These are phyloP conservation scores for Pocillopora grandis DNA, from an alignment of 92 coral and sea anemone species.

Conservation along the genomic window DNA sequence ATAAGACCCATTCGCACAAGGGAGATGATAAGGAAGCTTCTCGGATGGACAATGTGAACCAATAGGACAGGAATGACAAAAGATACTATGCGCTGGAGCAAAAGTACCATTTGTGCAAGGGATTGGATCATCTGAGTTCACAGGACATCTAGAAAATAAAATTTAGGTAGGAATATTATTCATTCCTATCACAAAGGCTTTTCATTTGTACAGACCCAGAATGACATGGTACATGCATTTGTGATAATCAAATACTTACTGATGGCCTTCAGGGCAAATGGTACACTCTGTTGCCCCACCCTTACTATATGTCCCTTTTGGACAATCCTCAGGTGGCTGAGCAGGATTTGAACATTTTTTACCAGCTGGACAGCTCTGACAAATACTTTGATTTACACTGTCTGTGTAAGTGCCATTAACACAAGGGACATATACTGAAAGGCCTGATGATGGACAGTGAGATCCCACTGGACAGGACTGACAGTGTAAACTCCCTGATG, in stretches of 20 bases:
- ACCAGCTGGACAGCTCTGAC: conserved; percentile 83
- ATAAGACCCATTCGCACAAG: conserved; percentile 68
- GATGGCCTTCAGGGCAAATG: conserved; percentile 91
- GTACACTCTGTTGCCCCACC: conserved; percentile 68
- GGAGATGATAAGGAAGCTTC: conserved; percentile 40
- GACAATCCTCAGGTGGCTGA: conserved; percentile 68
- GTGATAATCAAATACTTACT: conserved; percentile 37
- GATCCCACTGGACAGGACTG: conserved; percentile 73
- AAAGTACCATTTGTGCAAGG: conserved; percentile 61
- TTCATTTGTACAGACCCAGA: not conserved
- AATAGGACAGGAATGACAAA: conserved; percentile 55
- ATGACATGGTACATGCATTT: not conserved
- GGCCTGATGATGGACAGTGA: conserved; percentile 65
- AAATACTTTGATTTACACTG: conserved; percentile 36
- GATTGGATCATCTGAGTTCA: conserved; percentile 50
- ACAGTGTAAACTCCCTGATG: conserved; percentile 65
- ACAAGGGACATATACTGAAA: conserved; percentile 66
- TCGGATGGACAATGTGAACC: conserved; percentile 68
- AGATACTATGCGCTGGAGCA: conserved; percentile 50
- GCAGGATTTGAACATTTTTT: conserved; percentile 65
- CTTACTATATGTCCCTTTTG: conserved; percentile 86
- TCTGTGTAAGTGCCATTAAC: conserved; percentile 67
- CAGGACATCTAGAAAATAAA: conserved; percentile 51
- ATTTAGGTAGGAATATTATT: not conserved
- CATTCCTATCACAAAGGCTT: not conserved